Percentiles rank a stretch among this genome's conserved stretches.
These are phyloP conservation scores for Rhimphoctona megacephalus DNA, from an alignment of 2,888 invertebrate species.

Conservation along the genomic window DNA sequence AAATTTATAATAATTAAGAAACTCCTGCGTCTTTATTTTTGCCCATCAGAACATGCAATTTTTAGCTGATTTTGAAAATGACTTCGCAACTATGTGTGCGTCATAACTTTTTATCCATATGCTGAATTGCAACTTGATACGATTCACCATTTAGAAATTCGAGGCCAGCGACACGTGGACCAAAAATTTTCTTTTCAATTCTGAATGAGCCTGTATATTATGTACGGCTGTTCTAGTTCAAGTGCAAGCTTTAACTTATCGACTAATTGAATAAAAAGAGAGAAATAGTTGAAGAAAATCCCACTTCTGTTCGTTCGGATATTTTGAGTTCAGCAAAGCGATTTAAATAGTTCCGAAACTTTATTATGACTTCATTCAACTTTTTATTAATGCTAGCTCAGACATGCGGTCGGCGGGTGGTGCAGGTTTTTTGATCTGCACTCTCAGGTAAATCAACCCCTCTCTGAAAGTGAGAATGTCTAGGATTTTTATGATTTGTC, in stretches of 20 bases:
- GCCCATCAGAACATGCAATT: not conserved
- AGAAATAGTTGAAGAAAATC: constrained; percentile 28
- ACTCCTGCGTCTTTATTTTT: not conserved
- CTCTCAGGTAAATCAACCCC: not conserved
- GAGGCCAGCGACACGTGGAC: not conserved
- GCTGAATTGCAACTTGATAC: too few relatives aligned
- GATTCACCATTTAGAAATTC: not conserved
- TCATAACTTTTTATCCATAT: too few relatives aligned
- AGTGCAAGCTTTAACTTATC: constrained; percentile 70
- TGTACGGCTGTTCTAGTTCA: constrained; percentile 71
- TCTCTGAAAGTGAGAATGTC: not conserved
- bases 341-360: not conserved
- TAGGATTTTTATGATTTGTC: too few relatives aligned
- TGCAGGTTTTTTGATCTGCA: not conserved
- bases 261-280: constrained; percentile 76
- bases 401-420: not conserved
- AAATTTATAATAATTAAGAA: too few relatives aligned
- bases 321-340: constrained; percentile 2
- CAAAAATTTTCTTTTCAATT: not conserved
- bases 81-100: too few relatives aligned
- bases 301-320: constrained; percentile 10
- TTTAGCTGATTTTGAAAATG: not conserved
- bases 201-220: constrained; percentile 1
- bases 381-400: not conserved
- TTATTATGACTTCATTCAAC: not conserved